These are phyloP conservation scores for Nannobrachium achirus DNA, from an alignment of 2,113 vertebrate species.

Conservation along the genomic window DNA sequence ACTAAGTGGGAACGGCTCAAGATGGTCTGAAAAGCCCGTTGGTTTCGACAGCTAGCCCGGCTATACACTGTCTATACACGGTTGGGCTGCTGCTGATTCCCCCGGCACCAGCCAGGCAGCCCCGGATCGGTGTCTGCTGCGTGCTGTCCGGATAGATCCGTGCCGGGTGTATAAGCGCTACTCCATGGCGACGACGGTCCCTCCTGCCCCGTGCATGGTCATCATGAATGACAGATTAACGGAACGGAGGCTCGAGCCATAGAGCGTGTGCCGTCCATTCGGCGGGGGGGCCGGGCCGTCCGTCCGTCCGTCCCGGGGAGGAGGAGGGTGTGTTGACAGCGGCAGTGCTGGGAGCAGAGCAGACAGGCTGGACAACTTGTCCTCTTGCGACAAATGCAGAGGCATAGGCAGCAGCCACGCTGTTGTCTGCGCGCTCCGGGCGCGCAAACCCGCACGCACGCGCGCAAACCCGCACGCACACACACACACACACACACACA, in stretches of 20 bases:
- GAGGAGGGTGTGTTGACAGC: no score
- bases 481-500: background rate
- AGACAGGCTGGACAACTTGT: constrained; percentile 30
- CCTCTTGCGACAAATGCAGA: constrained; percentile 61
- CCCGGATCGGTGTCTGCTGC: constrained; percentile 41
- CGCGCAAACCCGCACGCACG: background rate
- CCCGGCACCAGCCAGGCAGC: constrained; percentile 10
- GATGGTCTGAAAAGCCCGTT: no score
- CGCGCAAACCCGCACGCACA: background rate
- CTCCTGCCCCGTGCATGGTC: no score
- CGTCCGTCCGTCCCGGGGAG: no score
- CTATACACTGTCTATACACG: no score
- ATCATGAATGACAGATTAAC: no score
- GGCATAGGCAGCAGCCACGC: constrained; percentile 62
- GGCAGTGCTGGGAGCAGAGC: no score
- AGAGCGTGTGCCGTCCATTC: no score
- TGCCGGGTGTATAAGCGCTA: constrained; percentile 16
- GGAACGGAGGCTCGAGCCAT: no score
- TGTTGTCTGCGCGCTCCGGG: constrained; percentile 41
- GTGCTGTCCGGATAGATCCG: constrained; percentile 20
- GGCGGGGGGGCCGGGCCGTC: no score
- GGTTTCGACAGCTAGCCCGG: no score
- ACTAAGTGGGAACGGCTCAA: background rate
- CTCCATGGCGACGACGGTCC: constrained; percentile 35
- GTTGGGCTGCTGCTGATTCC: no score